Conservation (phyloP, 1,140 invertebrate genomes). For the Parasteatoda tepidariorum region DNA sequence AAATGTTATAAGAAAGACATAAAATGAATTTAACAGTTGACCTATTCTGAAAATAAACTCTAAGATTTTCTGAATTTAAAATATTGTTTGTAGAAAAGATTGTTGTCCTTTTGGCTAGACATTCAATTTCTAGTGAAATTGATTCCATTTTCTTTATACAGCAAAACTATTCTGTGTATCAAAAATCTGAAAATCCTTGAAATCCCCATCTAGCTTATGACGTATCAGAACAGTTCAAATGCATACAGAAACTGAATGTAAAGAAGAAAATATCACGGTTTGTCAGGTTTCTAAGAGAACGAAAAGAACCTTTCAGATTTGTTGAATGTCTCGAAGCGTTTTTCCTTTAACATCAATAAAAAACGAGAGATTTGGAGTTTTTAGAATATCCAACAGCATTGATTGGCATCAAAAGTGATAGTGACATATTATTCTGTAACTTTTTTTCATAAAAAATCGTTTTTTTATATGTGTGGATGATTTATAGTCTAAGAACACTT, state of each 20-base stretch:
- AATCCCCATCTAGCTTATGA: conserved; percentile 16
- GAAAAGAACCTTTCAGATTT: conserved; percentile 3
- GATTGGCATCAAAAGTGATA: not conserved
- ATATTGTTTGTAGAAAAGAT: not conserved
- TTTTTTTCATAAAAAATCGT: not conserved
- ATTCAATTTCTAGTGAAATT: not conserved
- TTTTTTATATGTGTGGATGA: not conserved
- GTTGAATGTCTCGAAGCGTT: not conserved
- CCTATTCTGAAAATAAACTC: no score
- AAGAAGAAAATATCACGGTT: not conserved
- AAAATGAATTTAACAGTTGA: no score
- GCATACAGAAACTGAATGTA: not conserved
- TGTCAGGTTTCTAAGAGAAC: not conserved
- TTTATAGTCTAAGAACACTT: not conserved
- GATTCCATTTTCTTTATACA: not conserved
- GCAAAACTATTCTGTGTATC: not conserved
- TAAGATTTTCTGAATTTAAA: not conserved
- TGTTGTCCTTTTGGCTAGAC: not conserved
- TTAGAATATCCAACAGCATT: not conserved
- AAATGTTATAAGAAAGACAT: no score
- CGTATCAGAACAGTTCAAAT: not conserved
- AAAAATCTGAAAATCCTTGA: not conserved
- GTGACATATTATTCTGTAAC: not conserved
- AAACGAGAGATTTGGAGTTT: not conserved
- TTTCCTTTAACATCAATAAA: not conserved